Percentiles rank a stretch among this genome's conserved stretches.
phyloP scores from a whole-genome alignment of 2,113 vertebrate genomes.

The Trachemys scripta region DNA sequence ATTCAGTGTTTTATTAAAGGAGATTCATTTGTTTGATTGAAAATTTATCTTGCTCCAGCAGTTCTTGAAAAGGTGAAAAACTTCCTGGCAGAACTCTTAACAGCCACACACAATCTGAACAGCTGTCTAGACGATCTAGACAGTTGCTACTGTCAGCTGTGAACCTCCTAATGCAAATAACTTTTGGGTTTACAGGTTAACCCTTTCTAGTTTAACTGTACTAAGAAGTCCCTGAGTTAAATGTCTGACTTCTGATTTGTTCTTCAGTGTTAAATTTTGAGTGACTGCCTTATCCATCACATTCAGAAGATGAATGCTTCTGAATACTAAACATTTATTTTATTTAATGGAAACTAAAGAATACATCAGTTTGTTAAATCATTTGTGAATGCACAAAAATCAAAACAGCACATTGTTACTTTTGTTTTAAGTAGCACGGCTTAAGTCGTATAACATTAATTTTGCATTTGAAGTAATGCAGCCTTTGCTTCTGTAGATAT shows the following conservation, averaged over 20 bases:
- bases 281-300: neutral
- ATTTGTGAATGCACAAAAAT: neutral
- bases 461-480: neutral
- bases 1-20: neutral
- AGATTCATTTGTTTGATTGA: neutral
- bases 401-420: neutral
- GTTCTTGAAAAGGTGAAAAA: slow-evolving; percentile 82
- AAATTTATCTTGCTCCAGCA: slow-evolving; percentile 64
- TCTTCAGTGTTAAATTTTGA: neutral
- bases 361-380: neutral
- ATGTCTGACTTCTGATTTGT: neutral
- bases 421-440: slow-evolving; percentile 53
- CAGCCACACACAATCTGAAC: slow-evolving; percentile 72
- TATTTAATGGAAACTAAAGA: neutral
- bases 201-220: slow-evolving; percentile 63
- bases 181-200: slow-evolving; percentile 74
- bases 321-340: neutral
- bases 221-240: slow-evolving; percentile 4
- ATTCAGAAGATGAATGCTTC: neutral
- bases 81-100: slow-evolving; percentile 64
- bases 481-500: neutral
- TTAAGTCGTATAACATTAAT: slow-evolving; percentile 22
- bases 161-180: slow-evolving; percentile 77
- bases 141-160: slow-evolving; percentile 87
- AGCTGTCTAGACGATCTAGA: slow-evolving; percentile 82